Evolutionary conservation across 2,797 vertebrate species (phyloP), one percentile per base, ranked within the genome.

Genomic region (Acestrorhynchus altus): DNA sequence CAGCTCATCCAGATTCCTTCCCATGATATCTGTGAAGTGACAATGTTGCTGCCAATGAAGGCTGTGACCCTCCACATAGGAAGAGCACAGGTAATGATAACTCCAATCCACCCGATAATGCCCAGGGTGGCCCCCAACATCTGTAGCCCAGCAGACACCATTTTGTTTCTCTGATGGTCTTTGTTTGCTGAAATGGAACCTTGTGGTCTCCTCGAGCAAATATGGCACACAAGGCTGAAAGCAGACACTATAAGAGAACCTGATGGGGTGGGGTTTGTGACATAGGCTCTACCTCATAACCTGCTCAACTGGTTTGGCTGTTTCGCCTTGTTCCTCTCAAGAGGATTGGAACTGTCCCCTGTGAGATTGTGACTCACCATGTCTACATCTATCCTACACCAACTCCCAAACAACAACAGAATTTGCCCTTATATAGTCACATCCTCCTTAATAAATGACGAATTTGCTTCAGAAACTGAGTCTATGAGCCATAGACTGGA

Each of bases 1-100:
- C 98, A 99, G 88, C 0, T 94, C 97, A 99, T 98, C 98, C 97
- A 99, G 76, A 99, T 96, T 12, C 98, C 98, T 69, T 98, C 96
- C 96, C 96, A 98, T 51, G 84, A 51, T 28, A 86, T 93, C 92
- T 99, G 97, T 0, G 97, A 88, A 0, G 95, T 95, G 74, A 98
- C 90, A 0, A 99, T 99, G 94, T 94, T 98, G 92, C 88, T 94
- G 61, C 97, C 97, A 0, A 99, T 89, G 73, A 97, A 99, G 42
- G 97, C 96, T 0, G 94, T 93, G 84, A 96, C 96, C 15, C 86
- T 92, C 98, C 98, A 99, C 97, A 98, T 97, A 79, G 98, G 98
- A 42, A 99, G 5, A 0, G 94, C 95, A 0, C 97, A 98, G 66
- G 91, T 89, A 0, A 99, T 28, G 0, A 99, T 94, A 81, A 88